Evolutionary conservation across 35 echinoderm and acorn worm genomes (phyloP), one percentile per base, ranked within the genome.

Genomic region (Ophiothrix spiculata): DNA sequence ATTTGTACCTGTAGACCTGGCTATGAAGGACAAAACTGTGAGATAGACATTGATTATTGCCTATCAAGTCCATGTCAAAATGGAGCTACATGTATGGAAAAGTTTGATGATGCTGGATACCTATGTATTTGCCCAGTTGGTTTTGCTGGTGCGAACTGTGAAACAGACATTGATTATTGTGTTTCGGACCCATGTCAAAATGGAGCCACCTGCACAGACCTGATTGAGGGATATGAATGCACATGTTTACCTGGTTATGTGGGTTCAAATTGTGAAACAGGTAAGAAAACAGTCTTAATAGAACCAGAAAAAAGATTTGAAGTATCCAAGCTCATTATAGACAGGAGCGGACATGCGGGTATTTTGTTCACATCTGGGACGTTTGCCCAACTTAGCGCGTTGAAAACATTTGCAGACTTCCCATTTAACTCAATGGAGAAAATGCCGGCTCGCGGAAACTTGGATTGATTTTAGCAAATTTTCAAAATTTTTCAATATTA

Each of bases 151-250:
- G 17, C 19, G 8, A 56, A 56, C 39, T 82, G 80, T 56, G 80
- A 82, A n/a, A 82, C 36, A 28, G 39, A 79, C 36, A 40, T 96
- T 36, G 21, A 89, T 33, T 80, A 89, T 40, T 96, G 93, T 82
- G 75, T 40, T 0, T 85, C 85, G 13, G 31, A 92, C 4, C 90
- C 89, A 23, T 92, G 93, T 82, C 81, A 38, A 4, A 82, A 97
- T 86, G 83, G 88, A 42, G 95, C 91, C 40, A 81, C 40, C 37
- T 91, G 90, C 39, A 39, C 35, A 29, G 84, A 91, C 15, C 29
- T 86, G 23, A 42, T 75, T 33, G 56, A 82, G 34, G 60, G 60
- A 69, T 69, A 69, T 69, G 23, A 64, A 11, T 91, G 90, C 38
- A 23, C 36, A 28, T 91, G 90, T 81, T 1, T 40, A n/a, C 36